Percentiles rank a stretch among this genome's conserved stretches.
Conservation (phyloP, 2,113 vertebrate genomes). For the Noctilio leporinus region DNA sequence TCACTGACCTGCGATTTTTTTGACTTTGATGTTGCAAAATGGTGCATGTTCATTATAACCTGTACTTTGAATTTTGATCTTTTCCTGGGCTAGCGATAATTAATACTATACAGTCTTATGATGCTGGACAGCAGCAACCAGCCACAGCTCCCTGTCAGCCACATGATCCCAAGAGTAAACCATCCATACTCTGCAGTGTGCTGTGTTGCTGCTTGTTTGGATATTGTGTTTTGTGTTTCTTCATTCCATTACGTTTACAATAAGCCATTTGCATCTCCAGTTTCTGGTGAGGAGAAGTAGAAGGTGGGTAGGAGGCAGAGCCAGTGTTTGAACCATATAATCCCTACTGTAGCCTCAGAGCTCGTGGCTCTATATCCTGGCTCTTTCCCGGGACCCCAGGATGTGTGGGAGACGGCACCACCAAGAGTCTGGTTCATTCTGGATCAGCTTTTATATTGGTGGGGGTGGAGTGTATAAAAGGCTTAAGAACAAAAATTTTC, state of each 20-base stretch:
- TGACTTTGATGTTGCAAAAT: not conserved
- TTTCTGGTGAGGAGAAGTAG: not conserved
- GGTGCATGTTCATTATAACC: not conserved
- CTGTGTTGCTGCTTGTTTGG: not conserved
- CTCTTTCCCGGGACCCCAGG: not conserved
- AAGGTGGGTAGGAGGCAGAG: not conserved
- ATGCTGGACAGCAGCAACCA: not conserved
- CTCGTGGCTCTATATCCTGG: not conserved
- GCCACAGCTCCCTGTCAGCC: not conserved
- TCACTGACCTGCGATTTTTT: not conserved
- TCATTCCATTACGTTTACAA: not conserved
- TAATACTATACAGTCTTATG: too few species aligned
- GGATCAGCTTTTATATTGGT: not conserved
- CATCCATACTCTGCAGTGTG: not conserved
- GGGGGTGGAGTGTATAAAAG: not conserved
- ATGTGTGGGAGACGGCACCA: not conserved
- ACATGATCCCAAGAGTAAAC: not conserved
- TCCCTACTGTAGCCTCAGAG: not conserved
- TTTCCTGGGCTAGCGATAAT: not conserved
- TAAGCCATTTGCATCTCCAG: not conserved
- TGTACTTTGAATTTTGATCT: not conserved
- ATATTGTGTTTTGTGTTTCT: not conserved
- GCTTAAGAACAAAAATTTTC: not conserved
- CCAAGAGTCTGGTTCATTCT: not conserved
- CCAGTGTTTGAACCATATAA: not conserved